phyloP scores from a whole-genome alignment of 2,888 invertebrate genomes.

The Protonemura montana region DNA sequence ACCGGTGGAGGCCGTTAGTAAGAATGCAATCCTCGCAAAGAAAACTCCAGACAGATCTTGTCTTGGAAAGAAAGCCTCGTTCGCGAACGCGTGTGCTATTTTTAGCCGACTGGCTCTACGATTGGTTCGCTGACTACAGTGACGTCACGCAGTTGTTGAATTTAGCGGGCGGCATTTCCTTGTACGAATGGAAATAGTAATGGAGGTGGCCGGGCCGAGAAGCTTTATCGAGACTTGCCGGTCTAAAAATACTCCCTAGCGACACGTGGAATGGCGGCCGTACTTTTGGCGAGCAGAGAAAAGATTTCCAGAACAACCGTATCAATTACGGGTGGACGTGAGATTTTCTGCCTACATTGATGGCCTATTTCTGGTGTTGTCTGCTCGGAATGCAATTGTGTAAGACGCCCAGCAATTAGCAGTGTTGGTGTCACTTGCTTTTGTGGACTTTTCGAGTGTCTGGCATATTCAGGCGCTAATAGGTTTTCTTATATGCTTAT shows the following conservation, averaged over 20 bases:
- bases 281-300: conserved; percentile 21
- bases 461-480: not conserved
- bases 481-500: not conserved
- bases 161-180: conserved; percentile 42
- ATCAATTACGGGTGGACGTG: not conserved
- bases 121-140: conserved; percentile 38
- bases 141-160: conserved; percentile 42
- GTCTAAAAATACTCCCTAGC: conserved; percentile 2
- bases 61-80: not conserved
- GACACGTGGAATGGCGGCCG: conserved; percentile 35
- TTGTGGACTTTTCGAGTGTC: not conserved
- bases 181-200: conserved; percentile 45
- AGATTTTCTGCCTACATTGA: not conserved
- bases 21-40: not conserved
- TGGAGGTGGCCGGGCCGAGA: conserved; percentile 29
- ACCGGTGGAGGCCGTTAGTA: not conserved
- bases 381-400: not conserved
- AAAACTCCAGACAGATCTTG: not conserved
- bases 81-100: conserved; percentile 40
- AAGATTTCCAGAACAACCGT: conserved; percentile 20
- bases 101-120: conserved; percentile 30
- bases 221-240: conserved; percentile 2
- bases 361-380: conserved; percentile 1
- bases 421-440: not conserved
- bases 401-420: not conserved